Evolutionary conservation across 2,113 vertebrate species (phyloP).

Genomic region (Rhea americana): DNA sequence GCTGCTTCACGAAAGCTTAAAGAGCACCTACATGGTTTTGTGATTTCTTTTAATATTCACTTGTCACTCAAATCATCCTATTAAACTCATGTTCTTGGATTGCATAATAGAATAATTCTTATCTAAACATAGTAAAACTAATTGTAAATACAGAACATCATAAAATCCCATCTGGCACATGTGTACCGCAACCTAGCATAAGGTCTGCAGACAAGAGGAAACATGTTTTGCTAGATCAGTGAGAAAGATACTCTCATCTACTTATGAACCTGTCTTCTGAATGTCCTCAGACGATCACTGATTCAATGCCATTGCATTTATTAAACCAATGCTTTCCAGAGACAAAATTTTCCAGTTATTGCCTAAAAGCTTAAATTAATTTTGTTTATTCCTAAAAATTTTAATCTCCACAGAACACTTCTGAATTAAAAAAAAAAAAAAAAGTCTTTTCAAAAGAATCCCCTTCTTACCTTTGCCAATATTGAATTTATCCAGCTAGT

Average conservation of each 20-base stretch:
- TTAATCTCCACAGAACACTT: neutral
- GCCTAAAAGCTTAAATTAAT: neutral
- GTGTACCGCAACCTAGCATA: neutral
- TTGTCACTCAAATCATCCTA: neutral
- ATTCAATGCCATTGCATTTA: neutral
- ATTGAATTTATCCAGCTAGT: slow-evolving; percentile 96
- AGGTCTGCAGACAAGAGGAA: neutral
- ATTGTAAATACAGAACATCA: neutral
- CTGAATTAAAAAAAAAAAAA: neutral
- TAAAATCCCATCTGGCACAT: neutral
- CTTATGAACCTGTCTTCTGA: neutral
- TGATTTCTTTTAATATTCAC: neutral
- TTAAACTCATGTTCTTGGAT: slow-evolving; percentile 14
- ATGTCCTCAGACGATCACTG: neutral
- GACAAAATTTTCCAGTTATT: neutral
- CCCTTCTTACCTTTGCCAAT: slow-evolving; percentile 86
- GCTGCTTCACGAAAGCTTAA: neutral
- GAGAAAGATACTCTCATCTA: neutral
- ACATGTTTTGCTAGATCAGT: neutral
- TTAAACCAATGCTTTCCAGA: neutral
- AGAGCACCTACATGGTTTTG: neutral
- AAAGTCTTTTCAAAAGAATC: neutral
- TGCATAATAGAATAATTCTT: neutral
- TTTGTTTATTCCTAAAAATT: neutral
- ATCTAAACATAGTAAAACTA: slow-evolving; percentile 26